Conservation (phyloP, 1,140 invertebrate species). For the Steinernema feltiae region DNA sequence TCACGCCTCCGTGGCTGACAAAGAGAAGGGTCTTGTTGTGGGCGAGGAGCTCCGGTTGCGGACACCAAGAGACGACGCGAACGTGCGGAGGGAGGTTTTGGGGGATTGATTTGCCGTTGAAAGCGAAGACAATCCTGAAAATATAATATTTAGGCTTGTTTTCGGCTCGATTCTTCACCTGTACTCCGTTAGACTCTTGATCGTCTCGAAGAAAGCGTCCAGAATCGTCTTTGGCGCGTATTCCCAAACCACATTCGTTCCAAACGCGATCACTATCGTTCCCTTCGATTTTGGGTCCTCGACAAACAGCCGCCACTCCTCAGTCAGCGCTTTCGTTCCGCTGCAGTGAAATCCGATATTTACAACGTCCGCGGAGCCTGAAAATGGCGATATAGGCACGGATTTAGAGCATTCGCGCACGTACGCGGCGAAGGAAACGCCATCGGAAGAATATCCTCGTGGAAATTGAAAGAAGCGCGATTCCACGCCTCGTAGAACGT, state of each 20-base stretch:
- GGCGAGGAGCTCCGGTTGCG: background rate
- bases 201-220: slow-evolving; percentile 26
- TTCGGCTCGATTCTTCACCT: too few species aligned
- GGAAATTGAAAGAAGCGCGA: background rate
- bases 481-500: background rate
- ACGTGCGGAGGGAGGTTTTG: background rate
- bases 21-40: background rate
- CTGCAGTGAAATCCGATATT: background rate
- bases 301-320: slow-evolving; percentile 29
- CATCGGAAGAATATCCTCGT: background rate
- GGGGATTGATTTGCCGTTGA: background rate
- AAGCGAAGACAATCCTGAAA: background rate
- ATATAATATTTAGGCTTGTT: background rate
- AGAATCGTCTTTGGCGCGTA: slow-evolving; percentile 29
- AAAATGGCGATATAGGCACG: too few species aligned
- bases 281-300: slow-evolving; percentile 39
- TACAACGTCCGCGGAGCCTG: background rate
- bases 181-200: slow-evolving; percentile 35
- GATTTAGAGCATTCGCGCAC: background rate
- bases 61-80: background rate
- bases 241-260: slow-evolving; percentile 31
- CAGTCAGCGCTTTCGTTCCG: background rate
- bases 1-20: background rate
- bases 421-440: background rate
- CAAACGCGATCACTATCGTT: slow-evolving; percentile 40